A percentile compares a stretch with the other conserved stretches of the same genome.
Conservation (phyloP, 2,797 vertebrate species). For the Dermochelys coriacea region DNA sequence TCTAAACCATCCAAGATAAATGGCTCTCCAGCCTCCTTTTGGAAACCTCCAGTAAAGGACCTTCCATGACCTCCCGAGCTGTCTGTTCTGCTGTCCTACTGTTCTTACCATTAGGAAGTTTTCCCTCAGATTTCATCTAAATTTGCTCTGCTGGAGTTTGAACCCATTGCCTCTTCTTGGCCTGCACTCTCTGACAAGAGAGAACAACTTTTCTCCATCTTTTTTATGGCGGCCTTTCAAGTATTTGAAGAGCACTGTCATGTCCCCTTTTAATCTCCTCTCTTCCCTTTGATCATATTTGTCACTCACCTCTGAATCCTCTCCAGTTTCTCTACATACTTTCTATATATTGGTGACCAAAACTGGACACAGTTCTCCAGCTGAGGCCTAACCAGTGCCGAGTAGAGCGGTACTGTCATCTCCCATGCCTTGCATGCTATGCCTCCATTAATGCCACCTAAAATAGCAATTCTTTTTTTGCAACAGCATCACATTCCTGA, state of each 20-base stretch:
- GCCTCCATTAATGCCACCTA: neutral
- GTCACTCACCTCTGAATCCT: neutral
- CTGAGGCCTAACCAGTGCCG: neutral
- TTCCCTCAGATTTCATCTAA: neutral
- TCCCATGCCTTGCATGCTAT: neutral
- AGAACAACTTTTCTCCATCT: neutral
- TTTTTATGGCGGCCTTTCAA: neutral
- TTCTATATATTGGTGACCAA: neutral
- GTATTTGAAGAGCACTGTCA: neutral
- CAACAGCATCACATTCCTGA: too few species aligned
- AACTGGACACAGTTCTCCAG: neutral
- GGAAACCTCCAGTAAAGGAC: neutral
- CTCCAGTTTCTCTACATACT: neutral
- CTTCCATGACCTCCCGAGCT: neutral
- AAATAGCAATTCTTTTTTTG: neutral
- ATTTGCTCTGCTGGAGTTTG: neutral
- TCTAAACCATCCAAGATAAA: neutral
- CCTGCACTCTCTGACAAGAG: neutral
- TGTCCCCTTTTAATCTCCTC: neutral
- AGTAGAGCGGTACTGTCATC: neutral
- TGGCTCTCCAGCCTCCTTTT: neutral
- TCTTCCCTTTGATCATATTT: neutral
- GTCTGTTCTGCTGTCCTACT: neutral
- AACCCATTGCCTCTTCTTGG: neutral
- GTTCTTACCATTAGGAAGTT: too few species aligned